phyloP scores from a whole-genome alignment of 2,888 invertebrate species.

The Zaprionus lineosus region DNA sequence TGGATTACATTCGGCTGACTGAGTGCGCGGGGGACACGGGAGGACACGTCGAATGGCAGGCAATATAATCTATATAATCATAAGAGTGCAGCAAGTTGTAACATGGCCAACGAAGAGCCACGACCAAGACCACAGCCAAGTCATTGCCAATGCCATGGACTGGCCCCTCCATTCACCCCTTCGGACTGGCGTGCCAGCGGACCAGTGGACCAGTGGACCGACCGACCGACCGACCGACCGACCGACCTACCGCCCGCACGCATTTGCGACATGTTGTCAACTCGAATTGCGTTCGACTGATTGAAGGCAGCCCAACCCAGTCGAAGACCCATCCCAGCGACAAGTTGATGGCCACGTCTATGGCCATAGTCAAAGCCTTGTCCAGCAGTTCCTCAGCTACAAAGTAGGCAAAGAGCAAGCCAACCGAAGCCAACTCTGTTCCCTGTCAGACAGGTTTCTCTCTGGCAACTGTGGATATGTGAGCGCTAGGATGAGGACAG shows the following conservation, averaged over 20 bases:
- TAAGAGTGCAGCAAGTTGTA: constrained; percentile 68
- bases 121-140: neutral
- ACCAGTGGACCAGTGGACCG: constrained; percentile 3
- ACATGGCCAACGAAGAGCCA: constrained; percentile 38
- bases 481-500: neutral
- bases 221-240: constrained; percentile 57
- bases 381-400: constrained; percentile 19
- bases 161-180: too few species aligned
- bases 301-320: constrained; percentile 63
- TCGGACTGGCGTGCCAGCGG: neutral
- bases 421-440: constrained; percentile 32
- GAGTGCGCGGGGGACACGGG: constrained; percentile 15
- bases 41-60: constrained; percentile 28
- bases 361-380: constrained; percentile 34
- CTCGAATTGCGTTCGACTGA: constrained; percentile 82
- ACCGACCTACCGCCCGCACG: constrained; percentile 40
- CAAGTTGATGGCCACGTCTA: constrained; percentile 60
- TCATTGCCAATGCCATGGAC: constrained; percentile 2
- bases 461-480: constrained; percentile 8
- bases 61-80: constrained; percentile 76
- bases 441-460: constrained; percentile 57
- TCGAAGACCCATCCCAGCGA: constrained; percentile 38
- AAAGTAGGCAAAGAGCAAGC: constrained; percentile 61
- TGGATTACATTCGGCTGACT: constrained; percentile 60
- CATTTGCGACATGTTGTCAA: constrained; percentile 81